These are phyloP conservation scores for Myxocyprinus asiaticus DNA, from an alignment of 2,113 vertebrate species.

Conservation along the genomic window DNA sequence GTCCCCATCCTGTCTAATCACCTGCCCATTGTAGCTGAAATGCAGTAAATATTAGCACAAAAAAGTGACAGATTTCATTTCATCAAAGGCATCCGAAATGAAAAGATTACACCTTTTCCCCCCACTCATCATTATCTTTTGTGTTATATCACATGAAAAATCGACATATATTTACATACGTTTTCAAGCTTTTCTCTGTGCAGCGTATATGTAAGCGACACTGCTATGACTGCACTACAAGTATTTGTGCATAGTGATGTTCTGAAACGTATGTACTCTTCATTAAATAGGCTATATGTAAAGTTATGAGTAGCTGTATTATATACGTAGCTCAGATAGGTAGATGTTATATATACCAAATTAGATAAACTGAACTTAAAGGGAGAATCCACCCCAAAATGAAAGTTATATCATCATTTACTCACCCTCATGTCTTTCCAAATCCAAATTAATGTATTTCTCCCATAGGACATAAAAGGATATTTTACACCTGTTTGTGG, in stretches of 20 bases:
- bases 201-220: not conserved
- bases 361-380: too few species aligned
- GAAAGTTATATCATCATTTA: too few species aligned
- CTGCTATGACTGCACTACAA: not conserved
- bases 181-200: not conserved
- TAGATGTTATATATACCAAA: too few species aligned
- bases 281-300: not conserved
- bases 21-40: conserved; percentile 56
- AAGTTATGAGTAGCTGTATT: not conserved
- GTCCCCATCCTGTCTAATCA: conserved; percentile 58
- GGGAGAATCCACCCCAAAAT: too few species aligned
- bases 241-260: not conserved
- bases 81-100: conserved; percentile 46
- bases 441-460: too few species aligned
- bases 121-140: conserved; percentile 48
- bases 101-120: conserved; percentile 31
- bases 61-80: conserved; percentile 57
- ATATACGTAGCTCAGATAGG: not conserved
- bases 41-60: conserved; percentile 56
- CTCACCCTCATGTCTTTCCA: too few species aligned
- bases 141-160: conserved; percentile 26
- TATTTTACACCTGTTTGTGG: too few species aligned
- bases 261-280: not conserved
- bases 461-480: too few species aligned
- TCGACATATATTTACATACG: conserved; percentile 21